Evolutionary conservation across 2,113 vertebrate genomes (phyloP), one percentile per base, ranked within the genome.

Genomic region (Corythaeola cristata): DNA sequence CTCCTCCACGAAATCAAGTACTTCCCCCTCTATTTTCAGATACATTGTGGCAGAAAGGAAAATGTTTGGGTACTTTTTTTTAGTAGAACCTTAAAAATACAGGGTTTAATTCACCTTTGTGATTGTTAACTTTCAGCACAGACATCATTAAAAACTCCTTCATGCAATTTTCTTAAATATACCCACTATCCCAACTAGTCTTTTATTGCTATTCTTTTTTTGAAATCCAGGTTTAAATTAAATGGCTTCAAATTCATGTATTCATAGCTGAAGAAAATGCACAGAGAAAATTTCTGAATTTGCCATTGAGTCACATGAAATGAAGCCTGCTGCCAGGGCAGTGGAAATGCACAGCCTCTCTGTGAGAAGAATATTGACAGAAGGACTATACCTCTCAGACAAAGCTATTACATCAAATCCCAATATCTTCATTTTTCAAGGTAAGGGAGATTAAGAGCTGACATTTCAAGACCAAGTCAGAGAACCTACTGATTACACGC

Each of bases 401-500:
- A 95, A 85, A 93, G 53, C 45, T 88, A 76, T 91, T 93, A 77
- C 47, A 94, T 91, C 58, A 91, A 79, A 90, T 79, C 88, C 85
- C 62, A 93, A 45, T 71, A 93, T 86, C 84, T 94, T 89, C 80
- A 76, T 79, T 94, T 93, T 89, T 95, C 83, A 96, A 88, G 85
- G 85, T 41, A 91, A 66, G 58, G 44, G 37, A 96, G 95, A 96
- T 95, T 86, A 95, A 89, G 58, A 94, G 35, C 19, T 94, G 97
- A 93, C 87, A 89, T 91, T 96, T 96, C 92, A 96, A 97, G 89
- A 94, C 88, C 93, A 92, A 93, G 79, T 53, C 71, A 58, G 82
- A 94, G 85, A 90, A 91, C 27, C 37, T 89, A 63, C 77, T 95
- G 88, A 96, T 96, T 96, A 96, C 96, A 91, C 39, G 76, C 74